These are phyloP conservation scores for Neopelma chrysocephalum DNA, from an alignment of 2,797 vertebrate species.

Conservation along the genomic window DNA sequence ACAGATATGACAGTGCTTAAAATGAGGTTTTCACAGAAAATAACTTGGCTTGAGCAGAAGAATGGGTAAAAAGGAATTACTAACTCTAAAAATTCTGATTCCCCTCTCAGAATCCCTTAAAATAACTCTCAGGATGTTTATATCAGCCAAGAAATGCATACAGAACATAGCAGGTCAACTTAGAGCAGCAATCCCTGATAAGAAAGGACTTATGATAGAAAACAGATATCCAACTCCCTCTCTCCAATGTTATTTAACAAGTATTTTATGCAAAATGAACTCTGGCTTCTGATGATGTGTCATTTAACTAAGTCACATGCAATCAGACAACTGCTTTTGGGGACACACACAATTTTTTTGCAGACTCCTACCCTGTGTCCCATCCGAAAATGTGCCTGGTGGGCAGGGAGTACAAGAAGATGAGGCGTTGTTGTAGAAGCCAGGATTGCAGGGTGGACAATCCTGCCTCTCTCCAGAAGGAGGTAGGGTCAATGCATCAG, in stretches of 20 bases:
- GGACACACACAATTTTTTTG: background rate
- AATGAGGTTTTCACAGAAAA: background rate
- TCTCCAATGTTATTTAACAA: background rate
- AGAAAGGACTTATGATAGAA: background rate
- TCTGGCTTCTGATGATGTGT: background rate
- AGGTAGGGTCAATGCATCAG: conserved; percentile 82
- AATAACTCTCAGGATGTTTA: background rate
- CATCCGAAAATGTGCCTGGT: conserved; percentile 87
- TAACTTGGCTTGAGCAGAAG: background rate
- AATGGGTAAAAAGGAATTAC: background rate
- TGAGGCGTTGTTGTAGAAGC: conserved; percentile 92
- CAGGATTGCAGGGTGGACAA: conserved; percentile 96
- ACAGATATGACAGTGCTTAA: background rate
- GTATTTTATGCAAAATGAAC: background rate
- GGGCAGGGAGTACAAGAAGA: conserved; percentile 90
- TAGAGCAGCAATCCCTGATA: background rate
- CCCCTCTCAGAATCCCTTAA: background rate
- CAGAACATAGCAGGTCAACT: background rate
- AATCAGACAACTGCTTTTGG: background rate
- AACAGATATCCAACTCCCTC: background rate
- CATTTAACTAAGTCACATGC: background rate
- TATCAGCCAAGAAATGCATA: background rate
- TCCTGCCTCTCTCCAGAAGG: conserved; percentile 88
- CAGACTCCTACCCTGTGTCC: conserved; percentile 76
- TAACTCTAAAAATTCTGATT: background rate